These are phyloP conservation scores for Castor canadensis DNA, from an alignment of 2,113 vertebrate species.

Conservation along the genomic window DNA sequence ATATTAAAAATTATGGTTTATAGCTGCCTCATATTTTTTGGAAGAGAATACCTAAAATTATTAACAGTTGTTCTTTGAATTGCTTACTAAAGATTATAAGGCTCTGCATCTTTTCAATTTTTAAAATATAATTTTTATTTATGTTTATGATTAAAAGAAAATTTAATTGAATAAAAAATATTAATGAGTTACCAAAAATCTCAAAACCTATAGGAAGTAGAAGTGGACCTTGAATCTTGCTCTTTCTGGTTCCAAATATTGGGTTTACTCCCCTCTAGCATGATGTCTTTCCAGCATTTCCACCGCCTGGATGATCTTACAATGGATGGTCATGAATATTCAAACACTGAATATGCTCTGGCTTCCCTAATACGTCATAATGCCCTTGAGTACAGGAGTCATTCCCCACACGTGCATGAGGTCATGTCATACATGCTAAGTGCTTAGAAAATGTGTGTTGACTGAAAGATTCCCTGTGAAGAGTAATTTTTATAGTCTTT, in stretches of 20 bases:
- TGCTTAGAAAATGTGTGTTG: not conserved
- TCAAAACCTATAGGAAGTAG: not conserved
- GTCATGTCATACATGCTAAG: not conserved
- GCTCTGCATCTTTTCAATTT: not conserved
- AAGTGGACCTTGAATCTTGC: not conserved
- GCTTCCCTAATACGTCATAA: not conserved
- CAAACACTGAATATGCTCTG: not conserved
- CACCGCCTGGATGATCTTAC: not conserved
- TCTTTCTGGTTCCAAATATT: not conserved
- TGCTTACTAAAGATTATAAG: not conserved
- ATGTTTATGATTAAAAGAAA: not conserved
- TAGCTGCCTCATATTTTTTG: not conserved
- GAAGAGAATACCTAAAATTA: not conserved
- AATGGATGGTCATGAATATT: not conserved
- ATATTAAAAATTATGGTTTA: not conserved
- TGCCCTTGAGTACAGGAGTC: not conserved
- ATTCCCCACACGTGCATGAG: not conserved
- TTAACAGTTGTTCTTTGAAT: not conserved
- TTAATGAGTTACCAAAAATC: not conserved
- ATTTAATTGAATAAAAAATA: not conserved
- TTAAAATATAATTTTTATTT: not conserved
- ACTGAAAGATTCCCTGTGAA: not conserved
- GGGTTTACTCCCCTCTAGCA: not conserved
- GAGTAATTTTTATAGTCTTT: not conserved
- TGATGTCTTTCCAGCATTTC: not conserved